These are phyloP conservation scores for Platichthys stellatus DNA, from an alignment of 2,113 vertebrate species.

Conservation along the genomic window DNA sequence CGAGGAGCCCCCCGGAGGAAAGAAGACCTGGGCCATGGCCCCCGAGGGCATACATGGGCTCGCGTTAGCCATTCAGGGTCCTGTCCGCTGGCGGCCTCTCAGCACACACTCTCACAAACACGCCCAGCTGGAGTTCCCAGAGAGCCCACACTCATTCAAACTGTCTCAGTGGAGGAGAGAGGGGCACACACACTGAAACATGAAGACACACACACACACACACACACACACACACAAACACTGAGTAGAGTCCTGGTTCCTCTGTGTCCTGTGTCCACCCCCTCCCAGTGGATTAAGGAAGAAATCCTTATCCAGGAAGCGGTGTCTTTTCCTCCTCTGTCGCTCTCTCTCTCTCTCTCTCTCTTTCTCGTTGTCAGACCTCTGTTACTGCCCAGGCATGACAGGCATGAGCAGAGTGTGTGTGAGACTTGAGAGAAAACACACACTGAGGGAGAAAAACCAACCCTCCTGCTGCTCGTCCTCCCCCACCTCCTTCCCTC, in stretches of 20 bases:
- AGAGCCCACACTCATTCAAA: slow-evolving; percentile 58
- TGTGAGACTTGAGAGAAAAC: slow-evolving; percentile 30
- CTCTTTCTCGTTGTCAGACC: slow-evolving; percentile 20
- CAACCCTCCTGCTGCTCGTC: slow-evolving; percentile 23
- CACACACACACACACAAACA: slow-evolving; percentile 8
- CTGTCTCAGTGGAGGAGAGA: slow-evolving; percentile 26
- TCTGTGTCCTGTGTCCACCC: slow-evolving; percentile 47
- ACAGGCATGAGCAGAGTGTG: slow-evolving; percentile 43
- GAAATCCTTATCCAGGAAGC: slow-evolving; percentile 70
- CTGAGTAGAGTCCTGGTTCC: slow-evolving; percentile 23
- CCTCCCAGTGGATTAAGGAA: slow-evolving; percentile 51
- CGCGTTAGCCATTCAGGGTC: slow-evolving; percentile 78
- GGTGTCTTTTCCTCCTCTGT: slow-evolving; percentile 31
- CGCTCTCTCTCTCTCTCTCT: not conserved
- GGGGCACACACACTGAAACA: slow-evolving; percentile 25
- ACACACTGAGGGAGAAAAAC: slow-evolving; percentile 16
- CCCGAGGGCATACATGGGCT: slow-evolving; percentile 80
- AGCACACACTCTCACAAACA: slow-evolving; percentile 38
- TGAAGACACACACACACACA: slow-evolving; percentile 2
- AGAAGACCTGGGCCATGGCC: slow-evolving; percentile 74
- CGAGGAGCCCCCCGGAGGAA: slow-evolving; percentile 68
- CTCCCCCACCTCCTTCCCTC: slow-evolving; percentile 34
- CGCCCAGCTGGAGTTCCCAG: slow-evolving; percentile 32
- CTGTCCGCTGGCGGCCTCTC: slow-evolving; percentile 33
- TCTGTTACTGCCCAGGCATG: slow-evolving; percentile 49